phyloP scores from a whole-genome alignment of 2,888 invertebrate genomes.

The Xylocampa areola region DNA sequence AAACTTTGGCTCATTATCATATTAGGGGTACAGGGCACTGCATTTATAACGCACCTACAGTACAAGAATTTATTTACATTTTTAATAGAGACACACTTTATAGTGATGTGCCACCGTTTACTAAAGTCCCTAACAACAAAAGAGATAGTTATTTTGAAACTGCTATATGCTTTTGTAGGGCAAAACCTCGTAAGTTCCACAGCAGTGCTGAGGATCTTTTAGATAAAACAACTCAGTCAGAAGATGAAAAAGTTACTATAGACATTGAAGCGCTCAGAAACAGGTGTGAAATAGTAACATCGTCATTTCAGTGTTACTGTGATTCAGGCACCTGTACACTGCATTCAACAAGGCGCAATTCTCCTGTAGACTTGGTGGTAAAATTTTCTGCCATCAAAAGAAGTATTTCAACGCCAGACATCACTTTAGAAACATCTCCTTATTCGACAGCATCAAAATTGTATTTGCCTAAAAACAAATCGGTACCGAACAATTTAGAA shows the following conservation, averaged over 20 bases:
- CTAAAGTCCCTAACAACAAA: slow-evolving; percentile 73
- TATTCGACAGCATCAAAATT: slow-evolving; percentile 71
- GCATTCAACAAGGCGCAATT: slow-evolving; percentile 76
- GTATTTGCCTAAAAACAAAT: slow-evolving; percentile 76
- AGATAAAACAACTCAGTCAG: slow-evolving; percentile 67
- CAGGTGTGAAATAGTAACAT: slow-evolving; percentile 71
- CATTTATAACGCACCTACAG: slow-evolving; percentile 82
- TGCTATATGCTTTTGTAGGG: slow-evolving; percentile 87
- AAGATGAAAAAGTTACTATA: slow-evolving; percentile 74
- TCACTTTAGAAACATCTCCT: slow-evolving; percentile 77
- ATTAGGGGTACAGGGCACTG: slow-evolving; percentile 87
- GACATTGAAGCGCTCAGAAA: slow-evolving; percentile 74
- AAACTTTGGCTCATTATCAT: slow-evolving; percentile 83
- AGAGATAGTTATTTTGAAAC: slow-evolving; percentile 84
- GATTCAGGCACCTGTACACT: slow-evolving; percentile 78
- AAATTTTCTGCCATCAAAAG: slow-evolving; percentile 85
- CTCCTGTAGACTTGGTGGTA: slow-evolving; percentile 73
- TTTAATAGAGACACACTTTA: slow-evolving; percentile 85
- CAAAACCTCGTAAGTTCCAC: slow-evolving; percentile 79
- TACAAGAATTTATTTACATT: slow-evolving; percentile 83
- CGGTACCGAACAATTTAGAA: slow-evolving; percentile 79
- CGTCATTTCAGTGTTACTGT: slow-evolving; percentile 86
- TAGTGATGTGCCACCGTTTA: slow-evolving; percentile 75
- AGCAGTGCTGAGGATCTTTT: slow-evolving; percentile 85
- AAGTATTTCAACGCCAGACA: slow-evolving; percentile 86